Evolutionary conservation across 1,140 invertebrate genomes (phyloP).

Genomic region (Chymomyza costata): DNA sequence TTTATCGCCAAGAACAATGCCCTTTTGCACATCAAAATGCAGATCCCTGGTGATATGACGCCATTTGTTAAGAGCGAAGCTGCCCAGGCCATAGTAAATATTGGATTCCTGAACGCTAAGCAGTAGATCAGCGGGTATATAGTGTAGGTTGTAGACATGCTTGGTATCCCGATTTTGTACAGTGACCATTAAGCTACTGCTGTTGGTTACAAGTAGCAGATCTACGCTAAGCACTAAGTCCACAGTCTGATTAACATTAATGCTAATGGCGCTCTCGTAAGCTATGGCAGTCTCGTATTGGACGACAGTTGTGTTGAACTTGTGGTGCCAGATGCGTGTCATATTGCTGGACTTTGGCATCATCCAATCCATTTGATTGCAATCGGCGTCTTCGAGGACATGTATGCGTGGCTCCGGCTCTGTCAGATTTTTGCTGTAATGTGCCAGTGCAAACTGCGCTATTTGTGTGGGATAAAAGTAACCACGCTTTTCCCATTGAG

Average conservation of each 20-base stretch:
- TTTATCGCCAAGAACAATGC: slow-evolving; percentile 80
- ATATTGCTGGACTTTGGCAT: slow-evolving; percentile 81
- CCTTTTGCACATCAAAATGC: slow-evolving; percentile 94
- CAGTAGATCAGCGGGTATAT: slow-evolving; percentile 84
- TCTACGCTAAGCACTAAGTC: slow-evolving; percentile 88
- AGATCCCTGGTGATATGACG: slow-evolving; percentile 90
- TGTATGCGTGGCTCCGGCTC: slow-evolving; percentile 83
- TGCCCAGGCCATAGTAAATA: slow-evolving; percentile 92
- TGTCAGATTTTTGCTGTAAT: slow-evolving; percentile 96
- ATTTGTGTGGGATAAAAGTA: slow-evolving; percentile 99
- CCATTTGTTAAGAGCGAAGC: slow-evolving; percentile 81
- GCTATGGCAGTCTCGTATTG: slow-evolving; percentile 85
- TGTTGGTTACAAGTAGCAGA: slow-evolving; percentile 84
- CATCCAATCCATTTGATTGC: slow-evolving; percentile 80
- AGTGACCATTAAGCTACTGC: slow-evolving; percentile 86
- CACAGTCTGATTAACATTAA: slow-evolving; percentile 82
- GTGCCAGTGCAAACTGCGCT: slow-evolving; percentile 96
- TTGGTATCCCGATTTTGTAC: slow-evolving; percentile 87
- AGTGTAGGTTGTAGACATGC: slow-evolving; percentile 87
- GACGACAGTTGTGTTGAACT: slow-evolving; percentile 79
- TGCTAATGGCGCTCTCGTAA: slow-evolving; percentile 81
- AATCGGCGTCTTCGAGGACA: slow-evolving; percentile 85
- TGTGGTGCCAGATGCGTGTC: slow-evolving; percentile 79
- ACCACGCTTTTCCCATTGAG: slow-evolving; percentile 94
- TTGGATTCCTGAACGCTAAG: slow-evolving; percentile 86